These are phyloP conservation scores for Diplazon laetatorius DNA, from an alignment of 2,888 invertebrate genomes.

Conservation along the genomic window DNA sequence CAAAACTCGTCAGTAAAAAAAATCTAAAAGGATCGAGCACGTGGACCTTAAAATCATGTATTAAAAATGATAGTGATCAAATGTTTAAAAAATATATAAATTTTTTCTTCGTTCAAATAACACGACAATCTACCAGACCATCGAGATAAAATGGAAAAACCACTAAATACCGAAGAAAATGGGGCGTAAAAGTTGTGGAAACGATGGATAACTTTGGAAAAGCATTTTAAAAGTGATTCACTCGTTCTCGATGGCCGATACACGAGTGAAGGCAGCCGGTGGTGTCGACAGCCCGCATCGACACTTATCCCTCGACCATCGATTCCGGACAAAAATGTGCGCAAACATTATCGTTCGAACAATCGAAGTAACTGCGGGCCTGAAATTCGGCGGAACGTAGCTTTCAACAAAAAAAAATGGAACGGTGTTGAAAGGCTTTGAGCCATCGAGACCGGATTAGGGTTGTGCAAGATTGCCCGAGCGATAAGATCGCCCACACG, in stretches of 20 bases:
- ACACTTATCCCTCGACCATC: constrained; percentile 71
- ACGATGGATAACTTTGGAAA: constrained; percentile 19
- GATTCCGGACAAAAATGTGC: constrained; percentile 21
- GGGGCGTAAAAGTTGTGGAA: constrained; percentile 1
- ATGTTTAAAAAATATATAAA: no score
- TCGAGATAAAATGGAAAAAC: neutral
- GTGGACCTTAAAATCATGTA: no score
- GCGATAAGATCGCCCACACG: no score
- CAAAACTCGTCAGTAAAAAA: no score
- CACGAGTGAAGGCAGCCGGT: constrained; percentile 60
- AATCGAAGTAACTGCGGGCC: constrained; percentile 42
- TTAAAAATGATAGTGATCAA: no score
- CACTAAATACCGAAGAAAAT: no score
- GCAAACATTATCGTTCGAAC: constrained; percentile 26
- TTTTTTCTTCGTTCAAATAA: neutral
- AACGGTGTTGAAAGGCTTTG: constrained; percentile 19
- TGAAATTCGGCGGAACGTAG: constrained; percentile 28
- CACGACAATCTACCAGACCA: neutral
- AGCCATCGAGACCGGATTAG: no score
- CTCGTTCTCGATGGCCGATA: constrained; percentile 11
- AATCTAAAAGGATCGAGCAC: no score
- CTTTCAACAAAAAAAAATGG: neutral
- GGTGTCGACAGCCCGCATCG: constrained; percentile 74
- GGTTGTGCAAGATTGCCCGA: no score
- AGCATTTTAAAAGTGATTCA: constrained; percentile 67